Percentiles rank a stretch among this genome's conserved stretches.
These are phyloP conservation scores for Sapayoa aenigma DNA, from an alignment of 2,113 vertebrate genomes.

Conservation along the genomic window DNA sequence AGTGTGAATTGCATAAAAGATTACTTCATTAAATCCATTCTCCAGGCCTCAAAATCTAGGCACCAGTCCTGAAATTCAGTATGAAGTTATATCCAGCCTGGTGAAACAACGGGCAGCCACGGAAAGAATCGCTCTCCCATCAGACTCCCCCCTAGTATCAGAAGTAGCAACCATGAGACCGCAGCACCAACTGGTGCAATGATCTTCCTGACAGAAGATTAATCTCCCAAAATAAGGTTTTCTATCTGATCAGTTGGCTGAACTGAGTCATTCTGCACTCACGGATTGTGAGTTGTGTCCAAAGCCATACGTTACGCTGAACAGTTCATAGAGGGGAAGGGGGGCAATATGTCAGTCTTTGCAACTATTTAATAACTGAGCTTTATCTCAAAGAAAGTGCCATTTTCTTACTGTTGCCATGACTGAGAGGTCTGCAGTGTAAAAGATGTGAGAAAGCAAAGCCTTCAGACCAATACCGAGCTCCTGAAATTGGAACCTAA, in stretches of 20 bases:
- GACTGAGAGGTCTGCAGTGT: neutral
- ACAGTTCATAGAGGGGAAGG: neutral
- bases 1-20: neutral
- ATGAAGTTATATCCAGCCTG: neutral
- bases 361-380: neutral
- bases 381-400: neutral
- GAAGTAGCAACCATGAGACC: neutral
- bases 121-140: neutral
- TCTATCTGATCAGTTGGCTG: neutral
- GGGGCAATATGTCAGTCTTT: neutral
- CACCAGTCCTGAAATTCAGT: neutral
- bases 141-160: neutral
- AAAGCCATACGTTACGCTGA: neutral
- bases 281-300: neutral
- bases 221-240: constrained; percentile 4
- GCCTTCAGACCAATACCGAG: neutral
- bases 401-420: neutral
- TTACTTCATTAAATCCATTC: neutral
- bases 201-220: neutral
- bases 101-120: neutral
- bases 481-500: neutral
- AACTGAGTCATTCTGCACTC: neutral
- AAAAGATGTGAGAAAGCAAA: neutral
- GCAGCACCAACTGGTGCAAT: neutral
- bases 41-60: neutral